Percentiles rank a stretch among this genome's conserved stretches.
phyloP scores from a whole-genome alignment of 92 coral and sea anemone genomes.

The Epizoanthus stellaris region DNA sequence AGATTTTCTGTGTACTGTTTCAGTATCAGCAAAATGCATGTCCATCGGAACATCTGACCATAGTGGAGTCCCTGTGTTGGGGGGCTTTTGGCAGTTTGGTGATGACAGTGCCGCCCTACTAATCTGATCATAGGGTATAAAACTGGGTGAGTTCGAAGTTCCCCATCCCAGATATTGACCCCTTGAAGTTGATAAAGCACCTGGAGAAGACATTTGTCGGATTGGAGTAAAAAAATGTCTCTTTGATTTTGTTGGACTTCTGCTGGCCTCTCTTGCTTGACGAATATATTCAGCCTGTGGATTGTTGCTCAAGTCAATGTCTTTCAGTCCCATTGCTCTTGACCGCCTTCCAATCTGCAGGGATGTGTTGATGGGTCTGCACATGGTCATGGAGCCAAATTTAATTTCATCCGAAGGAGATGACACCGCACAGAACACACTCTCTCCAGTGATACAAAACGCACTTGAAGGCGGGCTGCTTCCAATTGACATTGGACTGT shows the following conservation, averaged over 20 bases:
- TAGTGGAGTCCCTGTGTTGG: too few relatives aligned
- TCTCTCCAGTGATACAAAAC: slow-evolving; percentile 35
- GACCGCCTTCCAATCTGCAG: slow-evolving; percentile 76
- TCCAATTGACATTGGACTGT: not conserved
- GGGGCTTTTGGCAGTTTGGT: too few relatives aligned
- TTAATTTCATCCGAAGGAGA: slow-evolving; percentile 9
- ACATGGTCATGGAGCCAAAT: not conserved
- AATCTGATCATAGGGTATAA: too few relatives aligned
- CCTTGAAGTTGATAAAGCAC: not conserved
- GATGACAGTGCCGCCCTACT: too few relatives aligned
- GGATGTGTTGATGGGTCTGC: slow-evolving; percentile 35
- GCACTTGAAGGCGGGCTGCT: slow-evolving; percentile 12
- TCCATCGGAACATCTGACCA: too few relatives aligned
- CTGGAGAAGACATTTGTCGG: slow-evolving; percentile 55
- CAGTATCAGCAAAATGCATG: too few relatives aligned
- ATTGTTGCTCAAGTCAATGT: slow-evolving; percentile 68
- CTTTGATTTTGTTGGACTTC: slow-evolving; percentile 43
- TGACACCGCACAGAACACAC: slow-evolving; percentile 26
- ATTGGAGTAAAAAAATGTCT: slow-evolving; percentile 44
- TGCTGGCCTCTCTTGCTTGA: slow-evolving; percentile 70
- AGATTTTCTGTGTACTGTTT: too few relatives aligned
- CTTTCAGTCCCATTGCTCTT: slow-evolving; percentile 73
- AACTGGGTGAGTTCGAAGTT: too few relatives aligned
- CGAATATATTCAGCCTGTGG: slow-evolving; percentile 68
- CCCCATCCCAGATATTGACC: too few relatives aligned